Evolutionary conservation across 2,797 vertebrate genomes (phyloP).

Genomic region (Triplophysa bombifrons): DNA sequence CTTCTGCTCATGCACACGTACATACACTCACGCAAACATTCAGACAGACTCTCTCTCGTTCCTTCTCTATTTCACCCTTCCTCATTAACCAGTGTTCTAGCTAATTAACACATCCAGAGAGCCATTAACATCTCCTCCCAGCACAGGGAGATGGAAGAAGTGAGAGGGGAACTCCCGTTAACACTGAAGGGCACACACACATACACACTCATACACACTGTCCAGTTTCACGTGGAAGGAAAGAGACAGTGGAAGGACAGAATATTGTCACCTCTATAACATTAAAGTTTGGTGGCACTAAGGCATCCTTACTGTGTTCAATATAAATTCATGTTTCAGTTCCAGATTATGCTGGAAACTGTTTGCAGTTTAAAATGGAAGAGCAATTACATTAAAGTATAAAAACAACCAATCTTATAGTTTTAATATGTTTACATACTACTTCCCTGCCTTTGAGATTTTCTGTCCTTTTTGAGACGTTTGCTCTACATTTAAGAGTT

Average conservation of each 20-base stretch:
- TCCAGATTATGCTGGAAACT: too few species aligned
- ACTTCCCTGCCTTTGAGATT: too few species aligned
- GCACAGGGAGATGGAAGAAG: slow-evolving; percentile 43
- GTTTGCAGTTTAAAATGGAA: too few species aligned
- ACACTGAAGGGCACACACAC: slow-evolving; percentile 45
- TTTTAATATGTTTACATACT: too few species aligned
- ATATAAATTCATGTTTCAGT: not conserved
- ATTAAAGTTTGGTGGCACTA: not conserved
- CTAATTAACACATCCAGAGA: slow-evolving; percentile 62
- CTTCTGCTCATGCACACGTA: slow-evolving; percentile 24
- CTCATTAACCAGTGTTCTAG: slow-evolving; percentile 59
- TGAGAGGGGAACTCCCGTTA: slow-evolving; percentile 36
- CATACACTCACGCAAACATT: slow-evolving; percentile 15
- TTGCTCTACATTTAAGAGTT: too few species aligned
- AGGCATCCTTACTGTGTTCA: not conserved
- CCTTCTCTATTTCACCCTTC: slow-evolving; percentile 43
- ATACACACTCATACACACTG: slow-evolving; percentile 4
- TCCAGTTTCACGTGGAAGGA: slow-evolving; percentile 15
- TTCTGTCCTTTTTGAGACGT: too few species aligned
- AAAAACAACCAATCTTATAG: too few species aligned
- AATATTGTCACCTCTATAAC: not conserved
- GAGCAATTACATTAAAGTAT: too few species aligned
- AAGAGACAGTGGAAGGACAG: slow-evolving; percentile 5
- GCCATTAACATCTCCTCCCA: slow-evolving; percentile 58
- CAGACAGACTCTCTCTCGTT: slow-evolving; percentile 28